These are phyloP conservation scores for Cheilosia impressa DNA, from an alignment of 2,888 invertebrate species.

Conservation along the genomic window DNA sequence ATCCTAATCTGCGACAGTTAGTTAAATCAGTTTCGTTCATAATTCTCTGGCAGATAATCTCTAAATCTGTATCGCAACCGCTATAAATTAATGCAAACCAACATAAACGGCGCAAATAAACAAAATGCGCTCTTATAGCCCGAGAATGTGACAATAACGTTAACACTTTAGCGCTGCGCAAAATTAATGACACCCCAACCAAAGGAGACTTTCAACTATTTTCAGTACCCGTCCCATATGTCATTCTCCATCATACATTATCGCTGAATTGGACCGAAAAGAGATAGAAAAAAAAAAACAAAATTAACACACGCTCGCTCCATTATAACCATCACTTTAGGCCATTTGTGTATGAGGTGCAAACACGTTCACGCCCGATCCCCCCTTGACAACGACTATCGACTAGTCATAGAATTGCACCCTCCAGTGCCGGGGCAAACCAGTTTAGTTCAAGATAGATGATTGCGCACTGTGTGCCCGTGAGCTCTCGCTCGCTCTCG, in stretches of 20 bases:
- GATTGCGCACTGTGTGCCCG: slow-evolving; percentile 6
- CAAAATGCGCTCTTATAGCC: slow-evolving; percentile 55
- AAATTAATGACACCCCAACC: slow-evolving; percentile 68
- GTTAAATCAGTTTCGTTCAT: slow-evolving; percentile 51
- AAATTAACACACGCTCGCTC: slow-evolving; percentile 10
- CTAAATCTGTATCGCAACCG: slow-evolving; percentile 43
- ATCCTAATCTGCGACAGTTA: slow-evolving; percentile 39
- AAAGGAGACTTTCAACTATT: slow-evolving; percentile 69
- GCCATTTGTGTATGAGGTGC: slow-evolving; percentile 74
- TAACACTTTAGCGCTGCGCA: slow-evolving; percentile 59
- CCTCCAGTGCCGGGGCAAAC: slow-evolving; percentile 46
- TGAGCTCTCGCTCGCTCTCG: slow-evolving; percentile 16
- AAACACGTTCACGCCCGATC: slow-evolving; percentile 71
- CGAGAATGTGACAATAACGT: slow-evolving; percentile 71
- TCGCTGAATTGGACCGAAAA: slow-evolving; percentile 63
- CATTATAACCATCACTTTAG: slow-evolving; percentile 59
- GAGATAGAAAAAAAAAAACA: slow-evolving; percentile 20
- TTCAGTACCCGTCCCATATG: slow-evolving; percentile 72
- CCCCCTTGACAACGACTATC: slow-evolving; percentile 5
- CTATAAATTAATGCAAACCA: slow-evolving; percentile 59
- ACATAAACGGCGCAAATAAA: slow-evolving; percentile 59
- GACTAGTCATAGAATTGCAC: slow-evolving; percentile 22
- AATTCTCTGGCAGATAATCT: slow-evolving; percentile 47
- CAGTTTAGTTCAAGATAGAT: slow-evolving; percentile 64
- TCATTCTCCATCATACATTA: slow-evolving; percentile 74